Evolutionary conservation across 1,140 invertebrate genomes (phyloP).

Genomic region (Drosophila aff.): DNA sequence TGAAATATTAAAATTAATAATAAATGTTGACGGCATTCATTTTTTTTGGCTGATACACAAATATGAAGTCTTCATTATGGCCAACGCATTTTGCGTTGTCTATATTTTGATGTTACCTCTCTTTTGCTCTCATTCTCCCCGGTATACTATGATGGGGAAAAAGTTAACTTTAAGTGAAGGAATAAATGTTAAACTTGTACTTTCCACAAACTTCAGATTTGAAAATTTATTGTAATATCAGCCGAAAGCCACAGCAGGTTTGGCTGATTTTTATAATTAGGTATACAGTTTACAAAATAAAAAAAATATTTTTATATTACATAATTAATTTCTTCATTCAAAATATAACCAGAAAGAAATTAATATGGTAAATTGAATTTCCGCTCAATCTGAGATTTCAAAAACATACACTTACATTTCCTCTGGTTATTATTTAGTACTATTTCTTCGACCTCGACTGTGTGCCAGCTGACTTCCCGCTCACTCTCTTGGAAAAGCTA

Average conservation of each 20-base stretch:
- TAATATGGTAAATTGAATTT: too few species aligned
- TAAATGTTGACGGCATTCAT: slow-evolving; percentile 70
- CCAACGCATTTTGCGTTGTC: slow-evolving; percentile 52
- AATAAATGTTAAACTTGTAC: not conserved
- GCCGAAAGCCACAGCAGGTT: too few species aligned
- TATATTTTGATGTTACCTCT: slow-evolving; percentile 19
- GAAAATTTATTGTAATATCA: too few species aligned
- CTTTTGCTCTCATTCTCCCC: not conserved
- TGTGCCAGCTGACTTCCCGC: not conserved
- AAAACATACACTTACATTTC: too few species aligned
- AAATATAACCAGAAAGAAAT: too few species aligned
- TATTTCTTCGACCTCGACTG: not conserved
- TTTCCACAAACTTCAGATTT: not conserved
- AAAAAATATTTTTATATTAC: too few species aligned
- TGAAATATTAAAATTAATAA: slow-evolving; percentile 83
- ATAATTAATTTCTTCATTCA: too few species aligned
- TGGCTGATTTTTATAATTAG: too few species aligned
- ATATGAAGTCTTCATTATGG: slow-evolving; percentile 61
- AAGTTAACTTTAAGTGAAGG: not conserved
- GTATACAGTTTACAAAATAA: too few species aligned
- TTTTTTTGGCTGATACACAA: slow-evolving; percentile 56
- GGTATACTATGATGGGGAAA: not conserved
- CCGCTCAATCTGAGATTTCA: not conserved
- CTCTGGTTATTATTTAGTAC: not conserved
- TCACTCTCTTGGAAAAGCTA: slow-evolving; percentile 17